Conservation (phyloP, 2,797 vertebrate species). For the Schizothorax lantsangensis region DNA sequence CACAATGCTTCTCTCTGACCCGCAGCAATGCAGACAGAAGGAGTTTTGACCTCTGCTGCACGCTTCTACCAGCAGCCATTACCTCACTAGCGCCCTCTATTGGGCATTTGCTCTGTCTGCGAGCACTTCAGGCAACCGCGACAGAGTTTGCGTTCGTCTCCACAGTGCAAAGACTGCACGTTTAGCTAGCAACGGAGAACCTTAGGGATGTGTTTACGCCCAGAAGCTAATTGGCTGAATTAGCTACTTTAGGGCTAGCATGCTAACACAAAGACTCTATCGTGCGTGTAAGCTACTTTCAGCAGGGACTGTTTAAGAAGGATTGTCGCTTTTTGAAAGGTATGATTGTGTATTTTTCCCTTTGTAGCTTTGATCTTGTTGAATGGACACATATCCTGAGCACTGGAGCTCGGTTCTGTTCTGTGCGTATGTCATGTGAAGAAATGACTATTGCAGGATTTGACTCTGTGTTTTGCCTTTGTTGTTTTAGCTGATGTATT, state of each 20-base stretch:
- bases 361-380: constrained; percentile 68
- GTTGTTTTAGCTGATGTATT: constrained; percentile 66
- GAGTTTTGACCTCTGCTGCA: constrained; percentile 73
- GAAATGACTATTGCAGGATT: constrained; percentile 67
- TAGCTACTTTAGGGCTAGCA: constrained; percentile 48
- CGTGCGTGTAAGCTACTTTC: constrained; percentile 30
- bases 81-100: constrained; percentile 57
- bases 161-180: constrained; percentile 40
- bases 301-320: constrained; percentile 43
- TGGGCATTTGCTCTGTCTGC: constrained; percentile 61
- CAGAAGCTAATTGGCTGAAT: constrained; percentile 42
- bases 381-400: constrained; percentile 34
- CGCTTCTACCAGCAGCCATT: constrained; percentile 68
- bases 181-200: constrained; percentile 44
- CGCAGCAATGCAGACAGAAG: constrained; percentile 74
- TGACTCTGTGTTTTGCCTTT: constrained; percentile 52
- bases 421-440: constrained; percentile 74
- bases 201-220: constrained; percentile 43
- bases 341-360: constrained; percentile 64
- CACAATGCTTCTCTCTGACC: constrained; percentile 67
- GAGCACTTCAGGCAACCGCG: constrained; percentile 36
- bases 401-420: constrained; percentile 70
- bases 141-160: constrained; percentile 41
- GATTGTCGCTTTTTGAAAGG: constrained; percentile 51
- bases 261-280: constrained; percentile 43